Base-by-base conservation (phyloP, 1,140 invertebrate species). In the Meloidogyne chitwoodi region DNA sequence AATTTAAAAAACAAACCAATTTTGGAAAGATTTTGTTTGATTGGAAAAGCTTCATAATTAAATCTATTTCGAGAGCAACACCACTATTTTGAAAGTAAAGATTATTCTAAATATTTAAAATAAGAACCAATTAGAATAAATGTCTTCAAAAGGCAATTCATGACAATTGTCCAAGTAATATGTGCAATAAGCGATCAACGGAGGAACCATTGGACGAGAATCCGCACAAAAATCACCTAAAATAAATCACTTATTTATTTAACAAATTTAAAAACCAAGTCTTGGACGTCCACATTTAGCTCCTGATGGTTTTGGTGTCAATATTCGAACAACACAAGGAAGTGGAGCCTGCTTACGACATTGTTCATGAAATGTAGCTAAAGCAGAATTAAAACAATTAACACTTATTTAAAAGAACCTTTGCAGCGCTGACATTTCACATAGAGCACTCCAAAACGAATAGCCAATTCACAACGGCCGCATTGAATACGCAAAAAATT, bases 141-240 rank as follows among this genome's bases (percentile, higher is more conserved):
- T 24, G 27, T 76, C 67, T 22, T 74, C 48, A 38, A 44, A 76
- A 56, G 68, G 29, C 16, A 68, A 24, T 6, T 31, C 27, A 27
- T 73, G 41, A 31, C 44, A 41, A 16, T 44, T 64, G 41, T 76
- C 75, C 68, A 76, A 73, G 24, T 70, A 62, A 38, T 68, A 71
- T 3, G 75, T 76, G 67, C 75, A 76, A 26, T 56, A 76, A 56
- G 64, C 48, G 24, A 76, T 74, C 27, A 76, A 48, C 10, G 75
- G 75, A 34, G 75, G 75, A n/a, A 76, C 75, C 75, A 76, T 76
- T 22, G 75, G 75, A n/a, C 75, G 65, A 12, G 24, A 64, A 66
- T 76, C 75, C 2, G 75, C 64, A 38, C 75, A 76, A 44, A 61
- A 70, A 73, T 76, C 75, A 29, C 75, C 74, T 75, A 26, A 31